phyloP scores from a whole-genome alignment of 1,140 invertebrate genomes.

The Neocloeon triangulifer region DNA sequence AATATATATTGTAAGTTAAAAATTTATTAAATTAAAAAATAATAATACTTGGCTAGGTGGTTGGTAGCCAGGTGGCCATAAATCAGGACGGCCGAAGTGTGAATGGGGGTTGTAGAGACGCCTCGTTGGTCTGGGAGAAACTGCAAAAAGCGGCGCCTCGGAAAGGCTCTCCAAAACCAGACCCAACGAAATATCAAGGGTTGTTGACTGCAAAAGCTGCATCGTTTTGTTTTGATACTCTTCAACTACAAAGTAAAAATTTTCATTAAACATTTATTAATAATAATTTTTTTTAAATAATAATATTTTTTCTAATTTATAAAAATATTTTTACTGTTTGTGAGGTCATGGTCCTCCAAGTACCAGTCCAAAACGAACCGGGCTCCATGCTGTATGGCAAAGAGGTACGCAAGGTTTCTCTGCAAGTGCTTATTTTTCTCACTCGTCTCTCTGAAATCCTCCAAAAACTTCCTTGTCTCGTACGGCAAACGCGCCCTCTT shows the following conservation, averaged over 20 bases:
- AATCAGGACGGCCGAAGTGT: conserved; percentile 9
- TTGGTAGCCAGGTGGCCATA: conserved; percentile 9
- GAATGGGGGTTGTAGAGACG: conserved; percentile 9
- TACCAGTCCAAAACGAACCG: conserved; percentile 10
- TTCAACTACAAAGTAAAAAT: too few species aligned
- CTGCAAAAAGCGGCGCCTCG: not conserved
- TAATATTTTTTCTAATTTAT: too few species aligned
- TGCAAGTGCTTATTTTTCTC: too few species aligned
- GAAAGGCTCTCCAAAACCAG: conserved; percentile 8
- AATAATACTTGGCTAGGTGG: too few species aligned
- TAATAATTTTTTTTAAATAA: too few species aligned
- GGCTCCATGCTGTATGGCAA: conserved; percentile 11
- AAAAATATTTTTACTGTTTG: too few species aligned
- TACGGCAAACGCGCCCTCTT: conserved; percentile 7
- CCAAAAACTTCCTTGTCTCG: conserved; percentile 3
- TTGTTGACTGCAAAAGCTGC: conserved; percentile 6
- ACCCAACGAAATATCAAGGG: conserved; percentile 8
- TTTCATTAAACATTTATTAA: too few species aligned
- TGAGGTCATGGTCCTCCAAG: conserved; percentile 5
- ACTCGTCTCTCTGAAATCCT: not conserved
- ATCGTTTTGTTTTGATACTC: too few species aligned
- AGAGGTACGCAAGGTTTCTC: conserved; percentile 9
- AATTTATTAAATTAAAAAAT: conserved; percentile 5
- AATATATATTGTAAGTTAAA: too few species aligned
- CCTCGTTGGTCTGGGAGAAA: not conserved